phyloP scores from a whole-genome alignment of 2,888 invertebrate species.

The Erpobdella octoculata region DNA sequence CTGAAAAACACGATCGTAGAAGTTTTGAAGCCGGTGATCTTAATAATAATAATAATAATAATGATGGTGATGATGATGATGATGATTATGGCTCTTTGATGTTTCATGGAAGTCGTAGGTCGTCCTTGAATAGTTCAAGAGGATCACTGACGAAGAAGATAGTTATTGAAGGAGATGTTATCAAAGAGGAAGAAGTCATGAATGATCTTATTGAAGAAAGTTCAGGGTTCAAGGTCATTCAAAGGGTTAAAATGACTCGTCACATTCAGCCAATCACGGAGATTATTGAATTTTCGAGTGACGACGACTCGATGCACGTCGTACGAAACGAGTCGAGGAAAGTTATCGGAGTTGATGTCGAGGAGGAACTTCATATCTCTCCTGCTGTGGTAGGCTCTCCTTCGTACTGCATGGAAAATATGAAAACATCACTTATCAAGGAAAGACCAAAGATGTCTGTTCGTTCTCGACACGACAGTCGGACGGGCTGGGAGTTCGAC shows the following conservation, averaged over 20 bases:
- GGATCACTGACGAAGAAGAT: neutral
- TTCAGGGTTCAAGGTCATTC: neutral
- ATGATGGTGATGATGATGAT: neutral
- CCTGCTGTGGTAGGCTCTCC: neutral
- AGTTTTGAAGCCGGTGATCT: no score
- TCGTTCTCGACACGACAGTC: neutral
- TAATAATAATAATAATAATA: no score
- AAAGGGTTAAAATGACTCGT: neutral
- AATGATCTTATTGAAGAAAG: neutral
- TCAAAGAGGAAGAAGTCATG: neutral
- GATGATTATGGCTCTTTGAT: neutral
- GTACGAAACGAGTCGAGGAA: neutral
- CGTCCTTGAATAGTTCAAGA: neutral
- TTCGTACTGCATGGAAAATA: neutral
- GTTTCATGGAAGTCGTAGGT: neutral
- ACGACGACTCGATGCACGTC: neutral
- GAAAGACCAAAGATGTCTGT: neutral
- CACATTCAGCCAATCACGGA: conserved; percentile 12
- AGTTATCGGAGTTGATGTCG: neutral
- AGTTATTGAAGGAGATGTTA: neutral
- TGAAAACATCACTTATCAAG: neutral
- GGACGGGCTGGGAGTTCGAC: neutral
- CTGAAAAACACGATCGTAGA: no score
- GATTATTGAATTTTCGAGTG: neutral
- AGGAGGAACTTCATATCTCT: neutral